phyloP scores from a whole-genome alignment of 1,140 invertebrate species.

The Steinernema feltiae region DNA sequence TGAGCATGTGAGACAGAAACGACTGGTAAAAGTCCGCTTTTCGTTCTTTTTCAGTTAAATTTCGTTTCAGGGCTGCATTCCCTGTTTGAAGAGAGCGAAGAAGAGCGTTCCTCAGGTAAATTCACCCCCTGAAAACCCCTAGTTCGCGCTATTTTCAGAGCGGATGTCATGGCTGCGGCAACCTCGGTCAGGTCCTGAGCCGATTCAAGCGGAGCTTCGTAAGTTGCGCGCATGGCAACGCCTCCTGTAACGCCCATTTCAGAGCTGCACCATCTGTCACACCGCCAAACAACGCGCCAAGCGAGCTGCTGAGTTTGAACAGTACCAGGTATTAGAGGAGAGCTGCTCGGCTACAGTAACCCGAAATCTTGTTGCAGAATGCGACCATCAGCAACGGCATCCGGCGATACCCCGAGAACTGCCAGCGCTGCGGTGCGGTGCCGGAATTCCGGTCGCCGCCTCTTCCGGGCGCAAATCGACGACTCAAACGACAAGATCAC shows the following conservation, averaged over 20 bases:
- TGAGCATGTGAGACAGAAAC: background rate
- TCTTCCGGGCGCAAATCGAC: background rate
- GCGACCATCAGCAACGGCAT: background rate
- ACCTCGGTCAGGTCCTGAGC: background rate
- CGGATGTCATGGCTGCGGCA: background rate
- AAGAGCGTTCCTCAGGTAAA: background rate
- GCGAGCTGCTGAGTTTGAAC: background rate
- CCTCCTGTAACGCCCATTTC: background rate
- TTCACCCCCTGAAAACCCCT: no score
- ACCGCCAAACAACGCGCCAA: background rate
- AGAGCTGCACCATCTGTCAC: constrained; percentile 1
- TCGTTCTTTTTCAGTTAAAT: background rate
- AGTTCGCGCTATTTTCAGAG: no score
- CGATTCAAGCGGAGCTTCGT: background rate
- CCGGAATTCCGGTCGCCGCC: background rate
- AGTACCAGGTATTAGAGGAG: background rate
- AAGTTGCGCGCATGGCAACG: background rate
- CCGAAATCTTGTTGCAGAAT: background rate
- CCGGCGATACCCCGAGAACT: background rate
- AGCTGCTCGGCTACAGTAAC: background rate
- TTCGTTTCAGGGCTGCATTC: background rate
- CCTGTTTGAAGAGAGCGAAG: background rate
- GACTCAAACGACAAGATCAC: background rate
- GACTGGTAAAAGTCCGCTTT: background rate
- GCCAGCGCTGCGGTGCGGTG: background rate